Percentiles rank a stretch among this genome's conserved stretches.
These are phyloP conservation scores for Microctenopoma steveboyesi DNA, from an alignment of 2,797 vertebrate species.

Conservation along the genomic window DNA sequence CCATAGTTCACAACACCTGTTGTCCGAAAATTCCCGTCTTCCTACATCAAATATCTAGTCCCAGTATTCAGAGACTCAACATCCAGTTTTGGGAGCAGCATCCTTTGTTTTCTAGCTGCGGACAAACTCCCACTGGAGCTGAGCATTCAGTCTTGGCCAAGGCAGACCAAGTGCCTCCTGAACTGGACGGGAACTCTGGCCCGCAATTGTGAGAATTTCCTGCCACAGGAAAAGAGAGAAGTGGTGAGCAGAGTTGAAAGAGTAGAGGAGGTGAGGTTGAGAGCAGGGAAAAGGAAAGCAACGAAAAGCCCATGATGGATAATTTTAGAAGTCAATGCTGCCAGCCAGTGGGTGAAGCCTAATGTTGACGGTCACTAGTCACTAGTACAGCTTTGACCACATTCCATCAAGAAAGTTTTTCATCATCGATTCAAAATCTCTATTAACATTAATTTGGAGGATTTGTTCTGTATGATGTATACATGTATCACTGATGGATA, in stretches of 20 bases:
- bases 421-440: conserved; percentile 59
- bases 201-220: conserved; percentile 87
- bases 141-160: conserved; percentile 67
- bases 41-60: conserved; percentile 72
- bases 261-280: conserved; percentile 48
- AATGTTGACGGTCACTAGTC: conserved; percentile 18
- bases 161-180: conserved; percentile 69
- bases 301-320: conserved; percentile 51
- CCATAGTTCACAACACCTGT: conserved; percentile 55
- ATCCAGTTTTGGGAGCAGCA: conserved; percentile 70
- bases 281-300: conserved; percentile 48
- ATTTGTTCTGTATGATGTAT: not conserved
- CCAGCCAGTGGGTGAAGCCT: conserved; percentile 30
- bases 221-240: conserved; percentile 83
- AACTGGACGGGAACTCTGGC: conserved; percentile 73
- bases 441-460: conserved; percentile 38
- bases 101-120: conserved; percentile 74
- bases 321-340: conserved; percentile 68
- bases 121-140: conserved; percentile 73
- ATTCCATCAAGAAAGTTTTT: conserved; percentile 46
- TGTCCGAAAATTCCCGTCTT: conserved; percentile 55
- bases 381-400: conserved; percentile 50
- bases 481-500: not conserved
- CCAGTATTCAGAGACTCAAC: conserved; percentile 69
- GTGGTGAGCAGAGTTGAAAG: conserved; percentile 56